phyloP scores from a whole-genome alignment of 2,113 vertebrate species.

The Phoxinus phoxinus region DNA sequence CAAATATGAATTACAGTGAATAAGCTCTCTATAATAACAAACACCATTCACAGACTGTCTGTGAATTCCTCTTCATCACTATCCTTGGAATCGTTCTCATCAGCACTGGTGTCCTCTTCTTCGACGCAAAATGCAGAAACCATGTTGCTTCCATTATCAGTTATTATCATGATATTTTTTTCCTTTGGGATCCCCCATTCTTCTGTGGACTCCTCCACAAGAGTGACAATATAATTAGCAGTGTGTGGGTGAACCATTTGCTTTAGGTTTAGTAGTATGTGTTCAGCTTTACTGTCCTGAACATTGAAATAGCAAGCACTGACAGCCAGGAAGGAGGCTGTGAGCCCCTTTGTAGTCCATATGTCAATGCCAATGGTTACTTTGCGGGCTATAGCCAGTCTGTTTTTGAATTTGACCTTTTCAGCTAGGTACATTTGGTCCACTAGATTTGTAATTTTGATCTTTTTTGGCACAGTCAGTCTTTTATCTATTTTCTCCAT shows the following conservation, averaged over 20 bases:
- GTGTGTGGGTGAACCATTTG: slow-evolving; percentile 48
- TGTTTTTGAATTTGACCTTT: slow-evolving; percentile 1
- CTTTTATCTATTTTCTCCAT: too few relatives aligned
- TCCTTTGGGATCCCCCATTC: slow-evolving; percentile 40
- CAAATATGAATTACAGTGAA: slow-evolving; percentile 51
- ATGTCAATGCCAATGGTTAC: slow-evolving; percentile 44
- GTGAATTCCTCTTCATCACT: not conserved
- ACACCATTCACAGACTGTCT: slow-evolving; percentile 48
- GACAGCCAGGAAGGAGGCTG: slow-evolving; percentile 41
- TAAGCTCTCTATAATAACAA: slow-evolving; percentile 53
- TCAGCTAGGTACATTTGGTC: slow-evolving; percentile 1
- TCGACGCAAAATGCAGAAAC: not conserved
- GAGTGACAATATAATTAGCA: slow-evolving; percentile 31
- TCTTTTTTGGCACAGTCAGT: too few relatives aligned
- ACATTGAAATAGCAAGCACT: slow-evolving; percentile 47
- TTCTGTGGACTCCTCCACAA: slow-evolving; percentile 40
- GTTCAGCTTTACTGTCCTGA: slow-evolving; percentile 40
- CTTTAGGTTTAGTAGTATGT: slow-evolving; percentile 40
- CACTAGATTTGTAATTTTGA: too few relatives aligned
- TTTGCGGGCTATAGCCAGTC: slow-evolving; percentile 23
- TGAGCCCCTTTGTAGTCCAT: slow-evolving; percentile 50
- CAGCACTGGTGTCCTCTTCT: not conserved
- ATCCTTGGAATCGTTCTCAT: not conserved
- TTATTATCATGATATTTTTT: slow-evolving; percentile 43
- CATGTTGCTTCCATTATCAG: slow-evolving; percentile 45